These are phyloP conservation scores for Antedon bifida DNA, from an alignment of 35 echinoderm and acorn worm genomes.

Conservation along the genomic window DNA sequence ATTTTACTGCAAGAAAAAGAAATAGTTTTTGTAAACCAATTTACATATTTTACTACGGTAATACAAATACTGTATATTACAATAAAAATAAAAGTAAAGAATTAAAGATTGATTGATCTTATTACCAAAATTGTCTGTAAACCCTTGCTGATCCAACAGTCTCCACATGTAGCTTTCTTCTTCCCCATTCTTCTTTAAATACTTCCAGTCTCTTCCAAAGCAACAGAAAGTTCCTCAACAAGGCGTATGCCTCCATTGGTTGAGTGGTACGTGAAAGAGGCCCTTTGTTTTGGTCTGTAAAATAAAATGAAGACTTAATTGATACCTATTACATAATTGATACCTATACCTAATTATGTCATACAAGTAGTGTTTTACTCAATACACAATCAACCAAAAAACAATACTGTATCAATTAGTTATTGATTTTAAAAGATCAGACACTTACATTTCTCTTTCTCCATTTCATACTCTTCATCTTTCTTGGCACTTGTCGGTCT, in stretches of 20 bases:
- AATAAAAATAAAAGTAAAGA: no score
- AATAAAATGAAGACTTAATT: background rate
- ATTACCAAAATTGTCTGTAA: constrained; percentile 72
- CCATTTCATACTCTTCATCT: background rate
- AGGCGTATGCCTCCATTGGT: constrained; percentile 52
- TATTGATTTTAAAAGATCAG: no score
- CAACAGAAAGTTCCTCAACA: constrained; percentile 80
- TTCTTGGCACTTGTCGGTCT: constrained; percentile 31
- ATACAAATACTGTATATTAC: no score
- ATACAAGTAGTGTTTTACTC: no score
- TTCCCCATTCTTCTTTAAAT: constrained; percentile 83
- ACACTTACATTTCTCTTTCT: background rate
- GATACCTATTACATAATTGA: no score
- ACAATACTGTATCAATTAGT: no score
- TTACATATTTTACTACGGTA: no score
- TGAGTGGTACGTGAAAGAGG: constrained; percentile 67
- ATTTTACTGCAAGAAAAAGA: constrained; percentile 47
- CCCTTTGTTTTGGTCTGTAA: constrained; percentile 20
- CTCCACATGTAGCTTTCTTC: constrained; percentile 55
- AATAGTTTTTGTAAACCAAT: no score
- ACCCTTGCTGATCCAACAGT: constrained; percentile 31
- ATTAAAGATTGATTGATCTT: no score
- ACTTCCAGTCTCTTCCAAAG: constrained; percentile 87
- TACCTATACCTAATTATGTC: no score
- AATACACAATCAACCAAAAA: no score